Evolutionary conservation across 1,140 invertebrate species (phyloP), one percentile per base, ranked within the genome.

Genomic region (Aphaenogaster rudis): DNA sequence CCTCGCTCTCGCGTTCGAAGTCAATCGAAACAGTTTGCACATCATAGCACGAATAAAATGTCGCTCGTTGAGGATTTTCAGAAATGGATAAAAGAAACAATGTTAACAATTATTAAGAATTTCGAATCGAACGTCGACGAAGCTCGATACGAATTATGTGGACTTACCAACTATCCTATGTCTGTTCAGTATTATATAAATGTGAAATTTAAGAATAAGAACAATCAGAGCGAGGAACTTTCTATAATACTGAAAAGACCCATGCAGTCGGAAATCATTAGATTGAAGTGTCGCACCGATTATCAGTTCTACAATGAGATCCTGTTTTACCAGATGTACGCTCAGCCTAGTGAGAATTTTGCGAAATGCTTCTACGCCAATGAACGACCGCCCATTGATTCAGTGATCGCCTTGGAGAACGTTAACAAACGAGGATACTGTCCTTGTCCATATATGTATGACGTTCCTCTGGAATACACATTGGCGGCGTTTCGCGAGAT

Each of bases 341-440:
- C 52, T 0, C 59, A 33, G 2, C 52, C 80, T 0, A 42, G 42
- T 17, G 36, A 86, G 0, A 80, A 90, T 1, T 87, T 90, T 54
- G 80, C 93, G 0, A 66, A 61, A 8, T 94, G 89, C 33, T 72
- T 91, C 9, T 92, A 87, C n/a, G 17, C 39, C 0, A 13, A 74
- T 0, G 79, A 90, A 1, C 82, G 81, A 15, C 50, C 61, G n/a
- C n/a, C 52, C 0, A 36, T 39, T 0, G 61, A 88, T 7, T 52
- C 82, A 0, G 52, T 92, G 0, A 87, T 96, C 11, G 91, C 94
- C 0, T 45, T 94, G 15, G 94, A 95, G 69, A 92, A 96, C 72
- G 52, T 94, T 17, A 61, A 17, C 15, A 8, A 13, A 4, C 8
- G 8, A 5, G 91, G 88, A 0, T 94, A 86, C 42, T 2, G 50